Evolutionary conservation across 1,140 invertebrate genomes (phyloP), one percentile per base, ranked within the genome.

Genomic region (Drosophila albomicans): DNA sequence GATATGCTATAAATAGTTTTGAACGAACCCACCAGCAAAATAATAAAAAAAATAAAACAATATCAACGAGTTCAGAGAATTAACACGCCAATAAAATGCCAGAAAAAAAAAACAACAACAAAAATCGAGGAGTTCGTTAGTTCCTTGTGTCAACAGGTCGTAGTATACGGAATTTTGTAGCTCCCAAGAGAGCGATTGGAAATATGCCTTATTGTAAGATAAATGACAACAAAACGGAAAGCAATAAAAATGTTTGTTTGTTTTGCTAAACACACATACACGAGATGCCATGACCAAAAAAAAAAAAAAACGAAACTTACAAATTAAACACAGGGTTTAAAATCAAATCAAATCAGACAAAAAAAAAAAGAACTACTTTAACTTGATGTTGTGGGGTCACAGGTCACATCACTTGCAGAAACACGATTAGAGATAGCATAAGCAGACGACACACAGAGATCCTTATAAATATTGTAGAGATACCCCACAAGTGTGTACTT

Each of bases 211-310:
- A 72, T 15, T 63, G 65, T 63, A 69, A 69, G 71, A 68, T 68
- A 58, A 52, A 35, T 13, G 20, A 52, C 10, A 32, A 51, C 1
- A 48, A 57, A 56, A 63, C 51, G 25, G 25, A 62, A 75, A 75
- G 72, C 72, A 75, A 75, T 75, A 75, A 69, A 38, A 48, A 25
- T 25, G 20, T 25, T 25, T 45, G 13, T 45, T 20, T 3, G 15
- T 13, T 25, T 63, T 57, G 72, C 66, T 48, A 5, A 30, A 28
- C 30, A 25, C 20, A 25, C 20, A 25, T 25, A 25, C 20, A 6
- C 28, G 28, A 46, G 8, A 69, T 74, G 49, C 58, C 66, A 75
- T 57, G 66, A 69, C 65, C 72, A 75, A 69, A 64, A 25, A 25
- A 2, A 20, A 15, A 15, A 15, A 4, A 25, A 25, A 25, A 25